These are phyloP conservation scores for Leuciscus waleckii DNA, from an alignment of 2,797 vertebrate species.

Conservation along the genomic window DNA sequence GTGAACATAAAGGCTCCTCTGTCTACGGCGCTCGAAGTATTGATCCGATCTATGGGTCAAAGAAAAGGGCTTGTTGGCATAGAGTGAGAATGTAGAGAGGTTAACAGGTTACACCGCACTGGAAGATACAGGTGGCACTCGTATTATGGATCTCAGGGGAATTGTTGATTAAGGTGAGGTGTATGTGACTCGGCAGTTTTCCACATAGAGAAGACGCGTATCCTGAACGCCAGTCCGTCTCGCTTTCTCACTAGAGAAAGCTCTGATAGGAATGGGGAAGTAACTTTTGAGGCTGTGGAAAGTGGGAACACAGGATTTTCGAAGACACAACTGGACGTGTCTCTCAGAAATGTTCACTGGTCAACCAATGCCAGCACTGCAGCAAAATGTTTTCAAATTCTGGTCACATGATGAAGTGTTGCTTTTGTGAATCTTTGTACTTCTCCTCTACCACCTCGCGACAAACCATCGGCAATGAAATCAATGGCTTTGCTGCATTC, in stretches of 20 bases:
- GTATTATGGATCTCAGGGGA: slow-evolving; percentile 44
- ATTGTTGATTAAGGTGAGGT: slow-evolving; percentile 35
- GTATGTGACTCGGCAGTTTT: slow-evolving; percentile 51
- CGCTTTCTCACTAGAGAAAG: neutral
- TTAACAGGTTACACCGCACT: slow-evolving; percentile 56
- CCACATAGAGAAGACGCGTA: neutral
- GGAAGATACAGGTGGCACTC: slow-evolving; percentile 50
- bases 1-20: slow-evolving; percentile 65
- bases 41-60: slow-evolving; percentile 74
- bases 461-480: neutral
- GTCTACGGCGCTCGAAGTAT: slow-evolving; percentile 76
- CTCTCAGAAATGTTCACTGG: neutral
- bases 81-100: slow-evolving; percentile 58
- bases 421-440: neutral
- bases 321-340: neutral
- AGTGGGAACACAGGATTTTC: neutral
- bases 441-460: neutral
- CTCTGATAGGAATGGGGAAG: neutral
- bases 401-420: neutral
- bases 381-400: neutral
- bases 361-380: neutral
- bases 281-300: neutral
- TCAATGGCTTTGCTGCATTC: neutral
- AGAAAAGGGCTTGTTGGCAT: slow-evolving; percentile 67
- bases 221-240: neutral